These are phyloP conservation scores for Lochmaea capreae DNA, from an alignment of 2,888 invertebrate species.

Conservation along the genomic window DNA sequence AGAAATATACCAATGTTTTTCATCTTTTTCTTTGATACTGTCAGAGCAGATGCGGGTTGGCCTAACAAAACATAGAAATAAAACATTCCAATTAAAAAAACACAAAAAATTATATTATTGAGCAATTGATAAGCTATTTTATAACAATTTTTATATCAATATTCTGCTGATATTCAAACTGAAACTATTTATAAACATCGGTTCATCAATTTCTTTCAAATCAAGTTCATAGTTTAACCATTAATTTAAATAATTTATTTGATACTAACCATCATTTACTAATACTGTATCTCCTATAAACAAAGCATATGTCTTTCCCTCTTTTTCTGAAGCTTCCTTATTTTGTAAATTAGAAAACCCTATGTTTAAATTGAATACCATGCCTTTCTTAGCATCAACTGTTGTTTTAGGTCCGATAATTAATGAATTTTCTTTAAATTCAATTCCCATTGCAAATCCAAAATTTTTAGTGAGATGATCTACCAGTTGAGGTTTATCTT, in stretches of 20 bases:
- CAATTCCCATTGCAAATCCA: conserved; percentile 98
- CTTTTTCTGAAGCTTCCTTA: conserved; percentile 84
- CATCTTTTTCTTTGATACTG: conserved; percentile 93
- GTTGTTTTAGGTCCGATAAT: conserved; percentile 92
- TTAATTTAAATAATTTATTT: neutral
- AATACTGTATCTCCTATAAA: conserved; percentile 98
- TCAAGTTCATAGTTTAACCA: neutral
- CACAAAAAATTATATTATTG: too few species aligned
- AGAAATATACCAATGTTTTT: conserved; percentile 96
- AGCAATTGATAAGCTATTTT: too few species aligned
- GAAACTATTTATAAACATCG: too few species aligned
- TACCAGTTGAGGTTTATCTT: conserved; percentile 85
- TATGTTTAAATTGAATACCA: conserved; percentile 96
- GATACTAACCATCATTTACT: conserved; percentile 77
- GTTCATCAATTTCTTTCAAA: neutral
- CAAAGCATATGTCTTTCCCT: conserved; percentile 90
- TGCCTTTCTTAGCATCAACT: conserved; percentile 85
- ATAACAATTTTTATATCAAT: too few species aligned
- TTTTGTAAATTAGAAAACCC: conserved; percentile 90
- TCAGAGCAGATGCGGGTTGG: conserved; percentile 85
- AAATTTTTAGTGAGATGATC: conserved; percentile 95
- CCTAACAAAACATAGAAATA: conserved; percentile 42
- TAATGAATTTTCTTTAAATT: conserved; percentile 95
- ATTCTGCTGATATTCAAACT: too few species aligned
- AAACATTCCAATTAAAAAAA: too few species aligned